Percentiles rank a stretch among this genome's conserved stretches.
Evolutionary conservation across 1,140 invertebrate species (phyloP).

Genomic region (Neodiprion pinetum): DNA sequence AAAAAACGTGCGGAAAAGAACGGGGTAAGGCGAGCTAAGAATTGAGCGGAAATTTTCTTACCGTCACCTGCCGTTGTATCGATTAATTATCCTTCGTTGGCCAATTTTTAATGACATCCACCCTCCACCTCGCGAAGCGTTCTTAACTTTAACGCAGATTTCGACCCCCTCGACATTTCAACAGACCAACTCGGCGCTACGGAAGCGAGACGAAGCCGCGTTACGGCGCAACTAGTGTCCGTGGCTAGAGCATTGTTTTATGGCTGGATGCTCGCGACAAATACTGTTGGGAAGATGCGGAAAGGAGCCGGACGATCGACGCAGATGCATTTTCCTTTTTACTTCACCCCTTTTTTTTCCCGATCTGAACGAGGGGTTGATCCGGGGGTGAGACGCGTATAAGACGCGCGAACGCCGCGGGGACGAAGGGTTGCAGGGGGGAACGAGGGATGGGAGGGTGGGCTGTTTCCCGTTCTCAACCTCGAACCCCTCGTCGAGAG

Average conservation of each 20-base stretch:
- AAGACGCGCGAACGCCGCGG: neutral
- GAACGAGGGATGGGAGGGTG: slow-evolving; percentile 17
- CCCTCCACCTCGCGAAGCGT: no score
- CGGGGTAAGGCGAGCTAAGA: no score
- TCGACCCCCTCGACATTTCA: neutral
- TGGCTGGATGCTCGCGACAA: neutral
- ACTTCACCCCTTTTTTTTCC: no score
- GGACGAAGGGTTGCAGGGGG: neutral
- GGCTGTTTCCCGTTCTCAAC: slow-evolving; percentile 21
- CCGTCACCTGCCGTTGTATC: no score
- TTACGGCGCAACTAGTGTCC: slow-evolving; percentile 3
- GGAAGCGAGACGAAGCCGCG: neutral
- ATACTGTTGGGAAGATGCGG: no score
- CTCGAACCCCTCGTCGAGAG: slow-evolving; percentile 36
- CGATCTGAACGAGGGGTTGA: no score
- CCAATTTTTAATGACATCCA: no score
- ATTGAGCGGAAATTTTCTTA: no score
- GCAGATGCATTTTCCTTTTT: no score
- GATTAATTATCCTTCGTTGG: no score
- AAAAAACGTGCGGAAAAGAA: neutral
- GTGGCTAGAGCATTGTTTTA: neutral
- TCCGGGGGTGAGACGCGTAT: no score
- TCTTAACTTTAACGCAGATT: neutral
- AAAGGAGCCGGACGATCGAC: no score
- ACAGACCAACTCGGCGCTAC: neutral